Evolutionary conservation across 2,888 invertebrate species (phyloP), one percentile per base, ranked within the genome.

Genomic region (Cephus pygmeus): DNA sequence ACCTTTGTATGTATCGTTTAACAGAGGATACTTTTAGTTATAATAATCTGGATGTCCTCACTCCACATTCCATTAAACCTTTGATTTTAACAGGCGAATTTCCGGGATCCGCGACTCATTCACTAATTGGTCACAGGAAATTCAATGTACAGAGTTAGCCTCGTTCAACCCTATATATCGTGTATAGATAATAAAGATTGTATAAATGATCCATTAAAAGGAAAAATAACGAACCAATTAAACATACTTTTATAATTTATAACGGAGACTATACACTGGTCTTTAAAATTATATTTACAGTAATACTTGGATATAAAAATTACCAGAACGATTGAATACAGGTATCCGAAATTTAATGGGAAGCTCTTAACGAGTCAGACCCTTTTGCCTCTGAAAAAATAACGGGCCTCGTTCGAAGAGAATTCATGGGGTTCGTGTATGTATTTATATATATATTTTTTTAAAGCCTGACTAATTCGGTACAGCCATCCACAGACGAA

Each of bases 81-180:
- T 15, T 71, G 71, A 71, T 30, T 71, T 31, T 71, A 71, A 71
- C 34, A 71, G 33, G 31, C 71, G 71, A 31, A 33, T 34, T 33
- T 71, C 71, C 71, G 34, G 71, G 33, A 34, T 71, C 31, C 34
- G 34, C 71, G 23, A 23, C 56, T 23, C 71, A 71, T 71, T 71
- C 71, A 71, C 12, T 71, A 71, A 71, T 71, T 71, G 71, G 71
- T 71, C 71, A 71, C 71, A 33, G 71, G 71, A 71, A 71, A 71
- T 71, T 71, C 31, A 71, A 71, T 71, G 71, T 23, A 23, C 56
- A 23, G 2, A 56, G 56, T 56, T 56, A 56, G 56, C 56, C 56
- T 56, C 9, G 56, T 56, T 23, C 23, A 23, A 56, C 15, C 23
- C 56, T 56, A 56, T 9, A 23, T 56, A 56, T 23, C 2, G 56